A percentile compares a stretch with the other conserved stretches of the same genome.
Evolutionary conservation across 2,888 invertebrate genomes (phyloP).

Genomic region (Mechanitis mazaeus): DNA sequence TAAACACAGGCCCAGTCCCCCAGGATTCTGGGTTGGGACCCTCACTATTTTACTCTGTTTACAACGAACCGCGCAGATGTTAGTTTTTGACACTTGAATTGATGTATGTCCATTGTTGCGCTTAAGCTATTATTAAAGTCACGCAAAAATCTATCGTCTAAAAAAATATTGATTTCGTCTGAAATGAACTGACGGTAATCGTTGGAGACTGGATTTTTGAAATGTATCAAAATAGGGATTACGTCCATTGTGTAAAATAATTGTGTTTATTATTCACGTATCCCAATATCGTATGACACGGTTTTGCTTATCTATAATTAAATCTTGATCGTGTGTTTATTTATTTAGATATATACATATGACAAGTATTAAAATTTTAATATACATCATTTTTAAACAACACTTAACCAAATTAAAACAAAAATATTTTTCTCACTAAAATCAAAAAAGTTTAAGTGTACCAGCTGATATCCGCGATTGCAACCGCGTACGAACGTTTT

Average conservation of each 20-base stretch:
- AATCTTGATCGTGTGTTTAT: slow-evolving; percentile 58
- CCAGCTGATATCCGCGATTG: no score
- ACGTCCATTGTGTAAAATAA: slow-evolving; percentile 66
- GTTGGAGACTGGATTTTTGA: slow-evolving; percentile 51
- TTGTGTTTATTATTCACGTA: slow-evolving; percentile 77
- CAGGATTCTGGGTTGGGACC: slow-evolving; percentile 55
- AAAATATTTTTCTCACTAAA: no score
- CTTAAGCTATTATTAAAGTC: slow-evolving; percentile 57
- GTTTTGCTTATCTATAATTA: slow-evolving; percentile 75
- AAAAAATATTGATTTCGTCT: slow-evolving; percentile 61
- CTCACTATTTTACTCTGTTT: slow-evolving; percentile 64
- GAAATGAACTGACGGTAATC: slow-evolving; percentile 55
- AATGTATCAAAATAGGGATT: slow-evolving; percentile 65
- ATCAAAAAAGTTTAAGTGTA: no score
- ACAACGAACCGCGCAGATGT: slow-evolving; percentile 73
- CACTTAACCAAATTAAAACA: no score
- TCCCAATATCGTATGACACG: slow-evolving; percentile 68
- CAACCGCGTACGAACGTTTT: no score
- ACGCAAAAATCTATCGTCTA: slow-evolving; percentile 57
- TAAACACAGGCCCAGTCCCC: slow-evolving; percentile 71
- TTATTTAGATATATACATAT: slow-evolving; percentile 59
- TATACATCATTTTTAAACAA: no score
- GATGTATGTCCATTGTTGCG: slow-evolving; percentile 71
- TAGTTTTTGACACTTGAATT: slow-evolving; percentile 76
- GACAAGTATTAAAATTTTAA: slow-evolving; percentile 15